Conservation (phyloP, 2,113 vertebrate species). For the Pteruthius melanotis region DNA sequence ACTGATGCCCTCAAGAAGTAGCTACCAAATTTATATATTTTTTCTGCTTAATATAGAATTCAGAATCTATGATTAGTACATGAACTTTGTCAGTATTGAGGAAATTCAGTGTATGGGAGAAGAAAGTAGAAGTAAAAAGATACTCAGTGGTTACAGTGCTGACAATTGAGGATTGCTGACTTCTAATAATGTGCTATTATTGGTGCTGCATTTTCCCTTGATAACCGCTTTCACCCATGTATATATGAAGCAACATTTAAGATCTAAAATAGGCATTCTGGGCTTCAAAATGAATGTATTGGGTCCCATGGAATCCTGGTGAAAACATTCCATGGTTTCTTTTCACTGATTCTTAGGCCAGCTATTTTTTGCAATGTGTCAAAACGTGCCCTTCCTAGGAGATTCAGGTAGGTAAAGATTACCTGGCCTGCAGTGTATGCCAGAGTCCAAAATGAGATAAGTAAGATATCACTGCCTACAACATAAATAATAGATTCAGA, state of each 20-base stretch:
- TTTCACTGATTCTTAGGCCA: neutral
- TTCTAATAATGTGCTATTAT: conserved; percentile 69
- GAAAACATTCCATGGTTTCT: neutral
- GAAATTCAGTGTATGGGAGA: conserved; percentile 43
- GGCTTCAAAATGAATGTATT: neutral
- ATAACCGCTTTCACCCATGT: conserved; percentile 41
- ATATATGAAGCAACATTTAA: conserved; percentile 28
- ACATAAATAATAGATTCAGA: neutral
- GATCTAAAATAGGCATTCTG: neutral
- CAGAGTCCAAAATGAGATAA: neutral
- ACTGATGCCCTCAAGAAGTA: conserved; percentile 52
- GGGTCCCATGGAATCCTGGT: neutral
- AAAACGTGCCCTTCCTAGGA: neutral
- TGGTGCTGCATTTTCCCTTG: conserved; percentile 64
- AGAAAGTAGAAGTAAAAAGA: conserved; percentile 44
- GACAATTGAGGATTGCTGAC: conserved; percentile 59
- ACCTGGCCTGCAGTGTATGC: neutral
- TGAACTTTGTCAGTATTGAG: conserved; percentile 30
- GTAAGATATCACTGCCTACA: neutral
- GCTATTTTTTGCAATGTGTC: neutral
- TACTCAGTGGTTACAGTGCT: conserved; percentile 48
- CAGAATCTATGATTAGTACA: conserved; percentile 56
- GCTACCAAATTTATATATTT: conserved; percentile 26
- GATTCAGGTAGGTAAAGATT: neutral
- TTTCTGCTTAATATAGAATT: conserved; percentile 48